Evolutionary conservation across 2,113 vertebrate species (phyloP), one percentile per base, ranked within the genome.

Genomic region (Scomber colias): DNA sequence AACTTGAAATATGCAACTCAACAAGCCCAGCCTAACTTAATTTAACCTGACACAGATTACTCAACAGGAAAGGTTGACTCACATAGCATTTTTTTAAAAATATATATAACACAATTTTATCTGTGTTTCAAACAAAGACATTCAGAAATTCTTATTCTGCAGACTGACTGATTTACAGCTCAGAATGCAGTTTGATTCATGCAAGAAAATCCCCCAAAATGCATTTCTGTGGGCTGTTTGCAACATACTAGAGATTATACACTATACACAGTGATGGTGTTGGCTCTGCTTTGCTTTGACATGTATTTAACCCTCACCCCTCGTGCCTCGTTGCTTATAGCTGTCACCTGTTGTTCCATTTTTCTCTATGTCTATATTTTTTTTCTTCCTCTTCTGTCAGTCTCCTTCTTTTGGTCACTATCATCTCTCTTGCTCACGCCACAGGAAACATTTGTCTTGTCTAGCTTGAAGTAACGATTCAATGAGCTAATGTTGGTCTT

Each of bases 1-100:
- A 75, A 84, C 54, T 62, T 73, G 35, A 68, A 75, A 71, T 59
- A 50, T 63, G 59, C 24, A 19, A 8, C 17, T 57, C 27, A 31
- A 11, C 45, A 6, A 78, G 27, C 13, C 14, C 44, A 15, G 27
- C 44, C 15, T 53, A 2, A 46, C 49, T 54, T 13, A 9, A 4
- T 59, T 31, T 35, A 69, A 59, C 69, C 17, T 67, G 30, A 31
- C 46, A 21, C 40, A 63, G n/a, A 35, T 61, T 71, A 64, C 7
- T 53, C 50, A 68, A 14, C 53, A 51, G 66, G 12, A 77, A 68
- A 44, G 2, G 16, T 71, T 74, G 30, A 0, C 31, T 72, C 0
- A 40, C 53, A 75, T 59, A 35, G 54, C 12, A n/a, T 48, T 59
- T 61, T 71, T 40, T 4, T 4, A 21, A 21, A 21, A 21, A 21